Evolutionary conservation across 2,888 invertebrate genomes (phyloP).

Genomic region (Morpho achilles): DNA sequence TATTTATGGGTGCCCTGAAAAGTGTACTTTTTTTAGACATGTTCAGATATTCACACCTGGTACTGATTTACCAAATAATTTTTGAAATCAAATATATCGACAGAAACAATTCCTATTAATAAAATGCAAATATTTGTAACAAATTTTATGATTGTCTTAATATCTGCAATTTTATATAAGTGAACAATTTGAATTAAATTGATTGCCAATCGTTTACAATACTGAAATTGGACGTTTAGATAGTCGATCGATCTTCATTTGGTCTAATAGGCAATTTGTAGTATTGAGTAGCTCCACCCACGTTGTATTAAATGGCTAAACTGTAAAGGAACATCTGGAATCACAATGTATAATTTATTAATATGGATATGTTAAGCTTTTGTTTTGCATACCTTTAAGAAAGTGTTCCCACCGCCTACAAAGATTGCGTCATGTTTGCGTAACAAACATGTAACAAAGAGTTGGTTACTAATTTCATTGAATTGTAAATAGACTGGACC

Average conservation of each 20-base stretch:
- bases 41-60: too few relatives aligned
- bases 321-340: conserved; percentile 11
- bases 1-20: too few relatives aligned
- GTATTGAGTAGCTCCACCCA: conserved; percentile 13
- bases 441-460: not conserved
- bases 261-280: conserved; percentile 18
- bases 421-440: conserved; percentile 1
- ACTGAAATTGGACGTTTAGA: conserved; percentile 14
- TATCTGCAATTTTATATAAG: too few relatives aligned
- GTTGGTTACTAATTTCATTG: not conserved
- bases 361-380: conserved; percentile 3
- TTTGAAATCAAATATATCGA: too few relatives aligned
- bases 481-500: not conserved
- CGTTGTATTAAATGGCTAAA: conserved; percentile 14
- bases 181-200: too few relatives aligned
- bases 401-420: not conserved
- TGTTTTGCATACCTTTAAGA: conserved; percentile 9
- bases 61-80: too few relatives aligned
- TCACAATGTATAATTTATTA: conserved; percentile 11
- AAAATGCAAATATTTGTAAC: too few relatives aligned
- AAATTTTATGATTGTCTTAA: too few relatives aligned
- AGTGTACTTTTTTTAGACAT: too few relatives aligned
- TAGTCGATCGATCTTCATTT: conserved; percentile 25
- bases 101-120: too few relatives aligned
- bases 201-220: conserved; percentile 3